Base-by-base conservation (phyloP, 2,113 vertebrate species). In the Suncus etruscus region DNA sequence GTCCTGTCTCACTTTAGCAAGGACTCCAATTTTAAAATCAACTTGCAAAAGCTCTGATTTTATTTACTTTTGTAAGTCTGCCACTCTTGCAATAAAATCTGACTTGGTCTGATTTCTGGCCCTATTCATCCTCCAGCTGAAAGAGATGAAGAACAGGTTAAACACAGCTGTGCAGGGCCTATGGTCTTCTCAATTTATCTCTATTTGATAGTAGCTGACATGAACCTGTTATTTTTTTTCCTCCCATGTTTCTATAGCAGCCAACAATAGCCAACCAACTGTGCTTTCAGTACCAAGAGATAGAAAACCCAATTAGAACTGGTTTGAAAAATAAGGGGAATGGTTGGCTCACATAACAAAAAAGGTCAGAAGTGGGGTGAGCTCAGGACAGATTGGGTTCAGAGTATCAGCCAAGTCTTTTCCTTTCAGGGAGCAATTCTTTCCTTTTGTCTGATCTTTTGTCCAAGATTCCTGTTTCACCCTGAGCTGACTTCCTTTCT, bases 31-130 rank as follows among this genome's bases (percentile, higher is more conserved):
- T 72, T 91, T 27, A 79, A 22, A 78, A 75, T 32, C 66, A 72
- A 85, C 22, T 84, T 51, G 27, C 72, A 31, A 94, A 54, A 15
- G 39, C 66, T 82, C 27, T 82, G 39, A 78, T 72, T 82, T 75
- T 25, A 80, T 86, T 77, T 90, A 86, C 63, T 58, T 91, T 79
- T 82, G 68, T 69, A 83, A 68, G 47, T 90, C 63, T 20, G 29
- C 50, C 68, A 87, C 73, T 83, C 79, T 83, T 69, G 31, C 90
- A 87, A 94, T 93, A 70, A 96, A 68, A 88, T 72, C 27, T 39
- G 39, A 39, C 5, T 87, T 83, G 61, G 24, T 72, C 83, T 94
- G 73, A 93, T 80, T 90, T 95, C 90, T 51, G 93, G 86, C 76
- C 76, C 83, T 94, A 50, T 86, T 61, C 87, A 31, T 88, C 72